phyloP scores from a whole-genome alignment of 2,113 vertebrate genomes.

The Noctilio leporinus region DNA sequence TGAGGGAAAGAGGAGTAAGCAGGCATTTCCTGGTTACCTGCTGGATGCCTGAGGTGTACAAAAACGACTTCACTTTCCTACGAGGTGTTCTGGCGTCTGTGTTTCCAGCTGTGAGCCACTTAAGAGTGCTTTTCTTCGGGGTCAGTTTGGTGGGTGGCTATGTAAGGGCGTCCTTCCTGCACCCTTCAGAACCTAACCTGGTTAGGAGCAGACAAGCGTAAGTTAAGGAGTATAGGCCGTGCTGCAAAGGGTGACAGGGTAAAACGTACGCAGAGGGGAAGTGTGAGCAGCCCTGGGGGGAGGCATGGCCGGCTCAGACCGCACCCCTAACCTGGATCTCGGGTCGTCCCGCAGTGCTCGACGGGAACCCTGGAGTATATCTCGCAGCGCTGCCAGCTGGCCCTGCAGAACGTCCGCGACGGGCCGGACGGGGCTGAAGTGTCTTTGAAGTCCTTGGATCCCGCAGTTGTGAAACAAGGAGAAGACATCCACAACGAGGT shows the following conservation, averaged over 20 bases:
- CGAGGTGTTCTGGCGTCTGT: not conserved
- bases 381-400: slow-evolving; percentile 84
- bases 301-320: not conserved
- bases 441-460: slow-evolving; percentile 84
- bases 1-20: no score
- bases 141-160: not conserved
- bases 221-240: not conserved
- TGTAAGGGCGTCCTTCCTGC: not conserved
- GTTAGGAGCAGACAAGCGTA: not conserved
- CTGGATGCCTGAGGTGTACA: not conserved
- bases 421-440: slow-evolving; percentile 76
- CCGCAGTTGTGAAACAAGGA: slow-evolving; percentile 82
- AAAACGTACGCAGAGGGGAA: rapidly evolving
- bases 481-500: slow-evolving; percentile 99
- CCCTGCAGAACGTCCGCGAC: slow-evolving; percentile 86
- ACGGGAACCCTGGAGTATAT: slow-evolving; percentile 93
- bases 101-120: not conserved
- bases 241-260: not conserved
- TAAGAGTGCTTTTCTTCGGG: not conserved
- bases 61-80: not conserved
- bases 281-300: not conserved
- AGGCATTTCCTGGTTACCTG: not conserved
- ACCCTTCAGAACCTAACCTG: not conserved
- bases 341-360: slow-evolving; percentile 82
- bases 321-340: not conserved